phyloP scores from a whole-genome alignment of 2,888 invertebrate species.

The Xanthorhoe spadicearia region DNA sequence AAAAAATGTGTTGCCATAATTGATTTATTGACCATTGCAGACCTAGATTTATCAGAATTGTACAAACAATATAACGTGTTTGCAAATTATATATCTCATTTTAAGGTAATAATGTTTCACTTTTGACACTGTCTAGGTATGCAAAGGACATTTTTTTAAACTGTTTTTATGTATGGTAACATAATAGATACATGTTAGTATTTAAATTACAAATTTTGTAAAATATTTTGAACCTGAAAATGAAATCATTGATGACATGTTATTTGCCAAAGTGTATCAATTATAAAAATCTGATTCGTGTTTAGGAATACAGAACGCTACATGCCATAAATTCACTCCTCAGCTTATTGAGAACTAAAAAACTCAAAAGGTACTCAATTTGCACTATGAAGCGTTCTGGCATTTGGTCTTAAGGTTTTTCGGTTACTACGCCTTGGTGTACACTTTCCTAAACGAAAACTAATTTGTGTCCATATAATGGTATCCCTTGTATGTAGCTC shows the following conservation, averaged over 20 bases:
- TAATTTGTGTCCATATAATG: background rate
- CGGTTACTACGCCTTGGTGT: background rate
- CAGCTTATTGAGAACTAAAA: no score
- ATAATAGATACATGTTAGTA: background rate
- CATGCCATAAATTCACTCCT: no score
- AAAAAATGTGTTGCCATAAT: constrained; percentile 21
- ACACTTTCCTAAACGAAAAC: background rate
- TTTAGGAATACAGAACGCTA: background rate
- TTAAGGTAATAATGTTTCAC: background rate
- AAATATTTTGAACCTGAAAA: constrained; percentile 8
- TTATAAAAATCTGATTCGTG: background rate
- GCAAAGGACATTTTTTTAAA: background rate
- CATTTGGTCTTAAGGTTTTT: background rate
- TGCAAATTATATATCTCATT: background rate
- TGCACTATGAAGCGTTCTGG: background rate
- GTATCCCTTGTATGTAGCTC: background rate
- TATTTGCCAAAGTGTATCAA: background rate
- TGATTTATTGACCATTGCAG: background rate
- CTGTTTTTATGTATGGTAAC: background rate
- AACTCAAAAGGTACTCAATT: no score
- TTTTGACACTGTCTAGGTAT: background rate
- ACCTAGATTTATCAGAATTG: background rate
- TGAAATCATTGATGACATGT: background rate
- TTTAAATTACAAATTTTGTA: background rate
- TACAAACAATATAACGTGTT: background rate